Base-by-base conservation (phyloP, 53 echinoderm and acorn worm species). In the Holothuria scabra region DNA sequence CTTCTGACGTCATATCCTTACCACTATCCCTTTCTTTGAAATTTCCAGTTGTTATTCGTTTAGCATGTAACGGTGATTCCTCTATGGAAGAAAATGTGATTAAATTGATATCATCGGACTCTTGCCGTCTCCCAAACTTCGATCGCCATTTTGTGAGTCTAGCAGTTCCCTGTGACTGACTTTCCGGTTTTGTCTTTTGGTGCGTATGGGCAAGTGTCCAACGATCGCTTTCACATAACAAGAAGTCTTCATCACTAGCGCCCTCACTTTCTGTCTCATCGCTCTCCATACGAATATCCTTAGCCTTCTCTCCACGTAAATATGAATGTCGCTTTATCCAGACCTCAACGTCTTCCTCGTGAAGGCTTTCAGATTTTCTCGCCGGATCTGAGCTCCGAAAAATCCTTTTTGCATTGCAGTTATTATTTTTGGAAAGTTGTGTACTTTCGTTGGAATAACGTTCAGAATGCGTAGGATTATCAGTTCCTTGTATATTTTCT, bases 381-480 rank as follows among this genome's bases (percentile, higher is more conserved):
- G 78, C 78, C 14, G 78, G 78, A 31, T 78, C 78, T 28, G 78
- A 30, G 58, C 78, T 78, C 31, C 31, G 78, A 78, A 57, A 78
- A 31, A 78, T 32, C 7, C 56, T 46, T 56, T 28, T 56, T 28
- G 49, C 78, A 29, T 78, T 58, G 78, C 78, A 14, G 29, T 78
- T 78, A 57, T 78, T 78, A 78, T 59, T 57, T 24, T 57, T 10
- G 8, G 22, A 49, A 16, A 52, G 52, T 16, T 0, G 4, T 52
- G 52, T 1, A 16, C 18, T 52, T 52, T 52, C 18, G 4, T 52
- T 52, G 14, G 18, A 52, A 18, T 52, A 18, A 12, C 0, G 52
- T 16, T 52, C 18, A 52, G 52, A 52, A 52, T 52, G 14, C 1
- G 4, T 18, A 2, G 52, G 52, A 18, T 52, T 52, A 52, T 52